These are phyloP conservation scores for Callospermophilus lateralis DNA, from an alignment of 2,113 vertebrate species.

Conservation along the genomic window DNA sequence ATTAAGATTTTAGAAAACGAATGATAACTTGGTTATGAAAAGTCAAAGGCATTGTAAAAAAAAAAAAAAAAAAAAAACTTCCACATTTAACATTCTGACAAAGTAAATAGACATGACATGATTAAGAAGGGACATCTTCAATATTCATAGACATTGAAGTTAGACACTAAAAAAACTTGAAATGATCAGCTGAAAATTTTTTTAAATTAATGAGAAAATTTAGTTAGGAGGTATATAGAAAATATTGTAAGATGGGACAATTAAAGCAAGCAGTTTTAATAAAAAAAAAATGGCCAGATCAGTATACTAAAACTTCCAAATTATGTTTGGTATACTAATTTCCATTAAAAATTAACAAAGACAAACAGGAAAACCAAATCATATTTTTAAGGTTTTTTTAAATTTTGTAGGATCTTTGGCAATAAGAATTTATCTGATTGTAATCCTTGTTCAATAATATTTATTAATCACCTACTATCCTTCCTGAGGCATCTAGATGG, in stretches of 20 bases:
- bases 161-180: not conserved
- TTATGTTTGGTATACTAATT: not conserved
- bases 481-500: not conserved
- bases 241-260: not conserved
- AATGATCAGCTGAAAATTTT: not conserved
- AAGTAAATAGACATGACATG: not conserved
- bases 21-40: not conserved
- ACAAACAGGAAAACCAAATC: not conserved
- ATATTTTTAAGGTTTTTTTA: not conserved
- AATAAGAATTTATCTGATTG: not conserved
- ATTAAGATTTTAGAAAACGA: not conserved
- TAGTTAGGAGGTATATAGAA: not conserved
- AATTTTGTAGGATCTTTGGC: not conserved
- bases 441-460: not conserved
- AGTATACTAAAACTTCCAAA: not conserved
- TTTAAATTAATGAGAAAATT: conserved; percentile 44
- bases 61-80: not conserved
- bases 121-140: conserved; percentile 34
- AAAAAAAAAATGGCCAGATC: not conserved
- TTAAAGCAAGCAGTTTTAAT: conserved; percentile 14
- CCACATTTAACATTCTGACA: conserved; percentile 35
- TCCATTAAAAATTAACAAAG: conserved; percentile 7
- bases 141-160: conserved; percentile 35
- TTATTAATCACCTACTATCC: not conserved
- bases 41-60: not conserved